Evolutionary conservation across 2,888 invertebrate genomes (phyloP).

Genomic region (Trachelus stipa): DNA sequence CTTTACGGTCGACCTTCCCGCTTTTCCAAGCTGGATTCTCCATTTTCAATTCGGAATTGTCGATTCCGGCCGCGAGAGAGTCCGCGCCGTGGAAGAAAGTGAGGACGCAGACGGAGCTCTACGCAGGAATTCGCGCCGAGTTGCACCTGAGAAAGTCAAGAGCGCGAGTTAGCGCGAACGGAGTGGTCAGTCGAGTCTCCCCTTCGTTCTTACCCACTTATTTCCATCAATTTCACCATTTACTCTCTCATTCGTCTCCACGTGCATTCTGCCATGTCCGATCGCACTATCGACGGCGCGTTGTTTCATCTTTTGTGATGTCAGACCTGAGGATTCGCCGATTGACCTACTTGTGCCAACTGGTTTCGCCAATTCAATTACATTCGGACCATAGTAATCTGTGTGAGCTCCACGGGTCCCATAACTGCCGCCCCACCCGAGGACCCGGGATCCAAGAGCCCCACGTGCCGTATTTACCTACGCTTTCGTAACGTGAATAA

Average conservation of each 20-base stretch:
- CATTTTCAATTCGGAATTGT: neutral
- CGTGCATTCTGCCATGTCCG: no score
- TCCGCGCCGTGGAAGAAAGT: neutral
- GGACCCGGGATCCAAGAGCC: neutral
- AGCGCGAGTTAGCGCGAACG: constrained; percentile 38
- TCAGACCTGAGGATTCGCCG: constrained; percentile 38
- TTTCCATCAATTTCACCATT: no score
- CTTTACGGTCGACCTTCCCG: neutral
- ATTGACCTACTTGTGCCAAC: constrained; percentile 57
- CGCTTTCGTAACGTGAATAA: constrained; percentile 37
- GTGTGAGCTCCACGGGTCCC: no score
- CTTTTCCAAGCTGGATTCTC: neutral
- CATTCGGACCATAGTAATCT: neutral
- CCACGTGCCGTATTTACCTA: constrained; percentile 29
- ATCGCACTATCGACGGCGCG: no score
- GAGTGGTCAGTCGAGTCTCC: neutral
- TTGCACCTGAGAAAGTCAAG: constrained; percentile 59
- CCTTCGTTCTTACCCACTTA: no score
- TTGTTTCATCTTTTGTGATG: no score
- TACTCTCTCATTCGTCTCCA: no score
- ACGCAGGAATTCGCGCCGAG: constrained; percentile 32
- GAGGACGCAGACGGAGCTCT: constrained; percentile 6
- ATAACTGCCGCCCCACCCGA: no score
- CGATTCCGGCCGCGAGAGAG: constrained; percentile 4
- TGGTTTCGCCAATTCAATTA: constrained; percentile 21